Base-by-base conservation (phyloP, 2,113 vertebrate species). In the Ctenomys sociabilis region DNA sequence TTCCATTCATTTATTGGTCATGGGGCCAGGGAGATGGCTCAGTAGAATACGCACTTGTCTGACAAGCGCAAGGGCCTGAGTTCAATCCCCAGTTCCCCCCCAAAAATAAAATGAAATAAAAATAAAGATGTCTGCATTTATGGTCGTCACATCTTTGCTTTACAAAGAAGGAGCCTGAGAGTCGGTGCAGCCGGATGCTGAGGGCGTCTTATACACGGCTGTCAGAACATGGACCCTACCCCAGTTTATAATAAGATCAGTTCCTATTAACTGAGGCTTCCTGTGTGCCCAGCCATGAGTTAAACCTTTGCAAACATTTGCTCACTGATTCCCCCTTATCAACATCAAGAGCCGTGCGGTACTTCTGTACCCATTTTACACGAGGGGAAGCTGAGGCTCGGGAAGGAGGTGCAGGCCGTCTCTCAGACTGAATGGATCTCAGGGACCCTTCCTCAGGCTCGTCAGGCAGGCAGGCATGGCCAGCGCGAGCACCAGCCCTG, bases 1-100 rank as follows among this genome's bases (percentile, higher is more conserved):
- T n/a, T 21, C 13, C 14, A 8, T 30, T 52, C 37, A 12, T 24
- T 72, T 24, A 0, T 4, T 0, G 1, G 45, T 9, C 66, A 5
- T 16, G 45, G 28, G n/a, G n/a, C n/a, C n/a, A n/a, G n/a, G n/a
- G n/a, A n/a, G n/a, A n/a, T n/a, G n/a, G n/a, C n/a, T n/a, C n/a
- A n/a, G n/a, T n/a, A n/a, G n/a, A n/a, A n/a, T n/a, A n/a, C n/a
- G n/a, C n/a, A n/a, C n/a, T n/a, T n/a, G n/a, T n/a, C n/a, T n/a
- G n/a, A n/a, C n/a, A n/a, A n/a, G n/a, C n/a, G n/a, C n/a, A n/a
- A n/a, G n/a, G n/a, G n/a, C n/a, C n/a, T n/a, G n/a, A n/a, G n/a
- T n/a, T n/a, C n/a, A n/a, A n/a, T n/a, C n/a, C n/a, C n/a, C n/a
- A n/a, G n/a, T n/a, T n/a, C n/a, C n/a, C n/a, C n/a, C n/a, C n/a